phyloP scores from a whole-genome alignment of 2,797 vertebrate species.

The Crax fasciolata region DNA sequence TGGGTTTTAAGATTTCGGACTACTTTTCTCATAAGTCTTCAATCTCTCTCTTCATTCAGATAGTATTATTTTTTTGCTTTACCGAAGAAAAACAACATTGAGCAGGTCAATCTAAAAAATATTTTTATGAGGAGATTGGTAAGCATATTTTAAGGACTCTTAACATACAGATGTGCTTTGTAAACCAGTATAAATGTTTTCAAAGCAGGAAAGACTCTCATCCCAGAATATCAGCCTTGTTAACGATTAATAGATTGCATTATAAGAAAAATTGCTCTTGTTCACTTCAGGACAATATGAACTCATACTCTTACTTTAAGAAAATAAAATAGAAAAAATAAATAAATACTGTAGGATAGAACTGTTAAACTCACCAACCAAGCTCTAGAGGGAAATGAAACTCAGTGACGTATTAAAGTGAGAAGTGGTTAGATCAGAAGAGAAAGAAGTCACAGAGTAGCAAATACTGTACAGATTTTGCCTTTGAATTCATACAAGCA shows the following conservation, averaged over 20 bases:
- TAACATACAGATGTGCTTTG: neutral
- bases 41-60: neutral
- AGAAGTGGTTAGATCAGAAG: slow-evolving; percentile 21
- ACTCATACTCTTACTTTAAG: neutral
- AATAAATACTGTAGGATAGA: neutral
- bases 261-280: neutral
- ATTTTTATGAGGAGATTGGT: neutral
- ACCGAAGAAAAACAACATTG: neutral
- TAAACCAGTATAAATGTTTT: neutral
- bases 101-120: neutral
- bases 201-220: neutral
- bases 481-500: neutral
- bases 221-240: neutral
- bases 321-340: neutral
- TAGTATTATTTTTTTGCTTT: neutral
- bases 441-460: neutral
- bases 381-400: slow-evolving; percentile 52
- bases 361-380: neutral
- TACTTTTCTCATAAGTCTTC: neutral
- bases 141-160: neutral
- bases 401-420: slow-evolving; percentile 20
- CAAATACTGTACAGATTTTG: neutral
- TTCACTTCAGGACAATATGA: neutral
- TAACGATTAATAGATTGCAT: neutral
- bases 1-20: neutral